Base-by-base conservation (phyloP, 2,113 vertebrate genomes). In the Helogale parvula region DNA sequence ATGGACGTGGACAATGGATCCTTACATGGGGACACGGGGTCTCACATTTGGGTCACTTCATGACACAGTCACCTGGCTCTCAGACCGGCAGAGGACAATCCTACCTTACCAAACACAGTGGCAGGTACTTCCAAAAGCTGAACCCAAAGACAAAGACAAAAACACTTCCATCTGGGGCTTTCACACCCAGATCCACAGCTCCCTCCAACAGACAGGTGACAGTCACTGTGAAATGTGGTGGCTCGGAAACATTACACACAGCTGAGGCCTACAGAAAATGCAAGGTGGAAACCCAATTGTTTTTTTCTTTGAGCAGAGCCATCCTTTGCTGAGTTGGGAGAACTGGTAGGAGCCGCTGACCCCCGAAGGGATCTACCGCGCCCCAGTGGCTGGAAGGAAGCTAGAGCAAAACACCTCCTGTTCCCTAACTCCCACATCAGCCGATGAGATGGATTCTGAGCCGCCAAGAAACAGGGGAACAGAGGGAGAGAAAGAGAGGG, bases 101-200 rank as follows among this genome's bases (percentile, higher is more conserved):
- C 66, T 7, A 27, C 2, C 16, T 91, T 23, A 38, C 68, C 3
- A 1, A 8, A 47, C 13, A 52, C 7, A 87, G 10, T 8, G 25
- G 14, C 29, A 25, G 13, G 2, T 8, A 13, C 29, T 68, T 33
- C n/a, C 25, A 5, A 60, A 60, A 38, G 38, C 1, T 65, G 29
- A 2, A 21, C 9, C 52, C 33, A 38, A 41, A 31, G 52, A 91
- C 14, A 47, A 14, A 41, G 8, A 91, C 17, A 82, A 21, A 74
- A 0, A 14, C 0, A 0, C 80, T 16, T 81, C 25, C 27, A 3
- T 41, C 35, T 12, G 6, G 15, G 57, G 7, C 2, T n/a, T 1
- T 31, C 38, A 33, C 1, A 8, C 21, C 7, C 72, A 25, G 33
- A 31, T 13, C 23, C 25, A 27, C 41, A 6, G 16, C 38, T 14